phyloP scores from a whole-genome alignment of 2,113 vertebrate genomes.

The Anarrhichthys ocellatus region DNA sequence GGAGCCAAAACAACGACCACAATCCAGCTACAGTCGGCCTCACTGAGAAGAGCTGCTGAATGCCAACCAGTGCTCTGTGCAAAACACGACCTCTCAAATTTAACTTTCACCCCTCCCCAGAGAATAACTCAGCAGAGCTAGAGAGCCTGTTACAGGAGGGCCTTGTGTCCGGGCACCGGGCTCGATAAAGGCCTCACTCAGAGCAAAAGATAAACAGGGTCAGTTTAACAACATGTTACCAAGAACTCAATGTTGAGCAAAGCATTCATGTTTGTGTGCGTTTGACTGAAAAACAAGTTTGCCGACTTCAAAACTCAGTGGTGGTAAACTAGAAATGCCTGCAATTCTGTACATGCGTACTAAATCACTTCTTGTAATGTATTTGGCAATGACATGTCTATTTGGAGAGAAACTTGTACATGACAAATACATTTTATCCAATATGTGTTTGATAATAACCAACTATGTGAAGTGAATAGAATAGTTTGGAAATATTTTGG shows the following conservation, averaged over 20 bases:
- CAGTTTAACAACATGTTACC: constrained; percentile 47
- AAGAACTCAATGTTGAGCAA: constrained; percentile 22
- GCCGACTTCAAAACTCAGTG: not conserved
- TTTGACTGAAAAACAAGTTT: not conserved
- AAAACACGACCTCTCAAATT: constrained; percentile 68
- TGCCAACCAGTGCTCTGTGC: constrained; percentile 54
- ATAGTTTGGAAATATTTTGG: not conserved
- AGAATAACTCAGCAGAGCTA: constrained; percentile 66
- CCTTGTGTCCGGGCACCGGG: constrained; percentile 58
- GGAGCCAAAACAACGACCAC: constrained; percentile 25
- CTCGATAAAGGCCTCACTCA: constrained; percentile 53
- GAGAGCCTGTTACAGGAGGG: constrained; percentile 50
- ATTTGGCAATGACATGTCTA: not conserved
- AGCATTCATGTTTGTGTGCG: constrained; percentile 17
- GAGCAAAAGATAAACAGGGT: constrained; percentile 53
- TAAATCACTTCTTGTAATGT: not conserved
- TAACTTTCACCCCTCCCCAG: constrained; percentile 50
- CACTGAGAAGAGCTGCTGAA: constrained; percentile 39
- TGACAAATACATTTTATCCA: not conserved
- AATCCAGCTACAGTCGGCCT: constrained; percentile 53
- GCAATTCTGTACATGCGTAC: not conserved
- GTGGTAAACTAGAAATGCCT: constrained; percentile 25
- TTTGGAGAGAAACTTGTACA: not conserved
- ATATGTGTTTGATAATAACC: not conserved
- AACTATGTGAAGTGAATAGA: not conserved